phyloP scores from a whole-genome alignment of 2,113 vertebrate genomes.

The Xiphophorus maculatus region DNA sequence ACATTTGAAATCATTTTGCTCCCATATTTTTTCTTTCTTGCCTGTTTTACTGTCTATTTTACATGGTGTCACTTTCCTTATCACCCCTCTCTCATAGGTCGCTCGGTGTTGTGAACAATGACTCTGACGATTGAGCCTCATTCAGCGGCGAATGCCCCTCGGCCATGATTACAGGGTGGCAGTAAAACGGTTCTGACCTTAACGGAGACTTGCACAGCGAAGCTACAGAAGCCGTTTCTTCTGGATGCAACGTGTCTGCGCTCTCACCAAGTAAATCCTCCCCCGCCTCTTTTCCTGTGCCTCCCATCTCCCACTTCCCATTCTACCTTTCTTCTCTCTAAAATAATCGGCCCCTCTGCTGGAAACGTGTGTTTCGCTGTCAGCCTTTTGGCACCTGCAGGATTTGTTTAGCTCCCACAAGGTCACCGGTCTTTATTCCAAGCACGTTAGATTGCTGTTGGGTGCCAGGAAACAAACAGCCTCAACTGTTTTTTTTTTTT shows the following conservation, averaged over 20 bases:
- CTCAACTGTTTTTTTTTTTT: constrained; percentile 10
- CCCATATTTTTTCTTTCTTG: not conserved
- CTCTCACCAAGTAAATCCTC: not conserved
- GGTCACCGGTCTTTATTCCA: constrained; percentile 67
- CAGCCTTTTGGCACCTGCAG: constrained; percentile 58
- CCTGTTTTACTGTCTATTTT: constrained; percentile 5
- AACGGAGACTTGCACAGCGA: constrained; percentile 30
- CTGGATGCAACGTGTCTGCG: constrained; percentile 11
- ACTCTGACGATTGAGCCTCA: constrained; percentile 55
- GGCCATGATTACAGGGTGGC: constrained; percentile 55
- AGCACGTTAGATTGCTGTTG: constrained; percentile 54
- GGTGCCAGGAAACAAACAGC: constrained; percentile 54
- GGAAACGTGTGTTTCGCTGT: constrained; percentile 58
- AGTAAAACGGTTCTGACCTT: constrained; percentile 57
- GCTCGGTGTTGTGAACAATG: constrained; percentile 38
- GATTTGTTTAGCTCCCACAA: constrained; percentile 60
- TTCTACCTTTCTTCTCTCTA: constrained; percentile 38
- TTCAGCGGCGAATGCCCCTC: constrained; percentile 33
- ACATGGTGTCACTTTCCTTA: constrained; percentile 18
- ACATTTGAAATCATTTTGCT: not conserved
- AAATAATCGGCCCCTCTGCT: constrained; percentile 56
- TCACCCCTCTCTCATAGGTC: constrained; percentile 20
- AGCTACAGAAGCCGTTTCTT: constrained; percentile 32
- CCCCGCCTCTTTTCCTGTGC: not conserved
- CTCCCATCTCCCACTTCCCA: constrained; percentile 26